phyloP scores from a whole-genome alignment of 2,797 vertebrate genomes.

The Momotus momota region DNA sequence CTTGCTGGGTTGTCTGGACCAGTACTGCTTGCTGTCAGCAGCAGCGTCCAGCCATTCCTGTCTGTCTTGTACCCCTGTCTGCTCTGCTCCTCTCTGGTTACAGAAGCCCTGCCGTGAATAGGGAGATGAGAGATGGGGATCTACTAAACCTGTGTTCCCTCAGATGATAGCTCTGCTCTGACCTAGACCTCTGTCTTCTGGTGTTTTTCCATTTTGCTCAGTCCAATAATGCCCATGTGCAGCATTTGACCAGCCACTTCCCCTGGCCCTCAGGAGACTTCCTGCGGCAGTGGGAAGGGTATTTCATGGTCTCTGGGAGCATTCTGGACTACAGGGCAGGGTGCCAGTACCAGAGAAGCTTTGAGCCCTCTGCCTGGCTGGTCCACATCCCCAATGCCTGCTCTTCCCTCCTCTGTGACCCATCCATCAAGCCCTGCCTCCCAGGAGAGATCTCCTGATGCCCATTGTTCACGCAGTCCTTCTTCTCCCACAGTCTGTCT shows the following conservation, averaged over 20 bases:
- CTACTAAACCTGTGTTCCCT: neutral
- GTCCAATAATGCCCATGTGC: neutral
- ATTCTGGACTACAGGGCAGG: neutral
- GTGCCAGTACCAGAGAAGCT: neutral
- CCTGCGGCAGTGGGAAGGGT: neutral
- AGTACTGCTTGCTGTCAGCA: neutral
- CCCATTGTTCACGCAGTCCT: neutral
- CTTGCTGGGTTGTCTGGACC: neutral
- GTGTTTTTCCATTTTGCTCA: neutral
- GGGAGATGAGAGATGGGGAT: neutral
- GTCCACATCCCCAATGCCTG: neutral
- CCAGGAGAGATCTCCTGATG: neutral
- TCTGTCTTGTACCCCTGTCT: neutral
- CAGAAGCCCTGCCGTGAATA: neutral
- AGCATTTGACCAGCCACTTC: neutral
- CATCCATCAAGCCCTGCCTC: neutral
- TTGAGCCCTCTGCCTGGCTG: neutral
- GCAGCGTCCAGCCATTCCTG: neutral
- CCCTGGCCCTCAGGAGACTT: neutral
- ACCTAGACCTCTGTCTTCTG: neutral
- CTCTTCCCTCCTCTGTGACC: neutral
- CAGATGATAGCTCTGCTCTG: neutral
- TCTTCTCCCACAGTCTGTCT: slow-evolving; percentile 87
- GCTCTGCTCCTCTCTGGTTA: neutral
- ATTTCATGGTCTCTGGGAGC: neutral